Percentiles rank a stretch among this genome's conserved stretches.
Conservation (phyloP, 2,797 vertebrate species). For the Karalla daura region DNA sequence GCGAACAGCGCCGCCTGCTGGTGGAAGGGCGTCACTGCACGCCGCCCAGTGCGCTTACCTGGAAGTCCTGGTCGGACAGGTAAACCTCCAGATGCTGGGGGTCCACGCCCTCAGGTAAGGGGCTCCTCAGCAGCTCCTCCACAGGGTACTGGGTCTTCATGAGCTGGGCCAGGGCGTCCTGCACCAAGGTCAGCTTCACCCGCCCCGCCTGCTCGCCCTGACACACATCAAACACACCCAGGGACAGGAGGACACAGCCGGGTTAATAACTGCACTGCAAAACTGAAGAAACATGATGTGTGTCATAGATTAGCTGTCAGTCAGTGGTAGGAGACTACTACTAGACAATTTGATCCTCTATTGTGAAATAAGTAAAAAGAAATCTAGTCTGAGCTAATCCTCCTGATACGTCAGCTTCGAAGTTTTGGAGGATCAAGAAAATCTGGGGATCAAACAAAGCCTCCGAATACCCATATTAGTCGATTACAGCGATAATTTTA, state of each 20-base stretch:
- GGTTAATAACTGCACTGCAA: not conserved
- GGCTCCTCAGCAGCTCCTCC: slow-evolving; percentile 79
- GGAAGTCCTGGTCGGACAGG: slow-evolving; percentile 83
- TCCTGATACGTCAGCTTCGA: too few relatives aligned
- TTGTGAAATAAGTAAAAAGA: too few relatives aligned
- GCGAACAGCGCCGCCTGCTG: slow-evolving; percentile 58
- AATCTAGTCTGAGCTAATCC: too few relatives aligned
- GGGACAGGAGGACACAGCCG: not conserved
- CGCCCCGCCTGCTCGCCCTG: slow-evolving; percentile 63
- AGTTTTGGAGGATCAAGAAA: too few relatives aligned
- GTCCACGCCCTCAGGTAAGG: slow-evolving; percentile 82
- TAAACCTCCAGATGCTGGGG: slow-evolving; percentile 81
- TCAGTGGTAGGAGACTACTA: not conserved
- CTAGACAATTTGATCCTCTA: not conserved
- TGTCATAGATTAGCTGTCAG: not conserved
- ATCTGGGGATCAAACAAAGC: too few relatives aligned
- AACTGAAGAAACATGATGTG: not conserved
- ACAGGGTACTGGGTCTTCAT: slow-evolving; percentile 77
- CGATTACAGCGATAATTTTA: too few relatives aligned
- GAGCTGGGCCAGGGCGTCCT: slow-evolving; percentile 84
- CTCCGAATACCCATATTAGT: too few relatives aligned
- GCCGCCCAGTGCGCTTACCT: slow-evolving; percentile 65
- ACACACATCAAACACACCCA: slow-evolving; percentile 2
- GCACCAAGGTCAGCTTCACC: slow-evolving; percentile 84
- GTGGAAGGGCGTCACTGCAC: slow-evolving; percentile 22